Percentiles rank a stretch among this genome's conserved stretches.
phyloP scores from a whole-genome alignment of 2,797 vertebrate genomes.

The Fistularia tabacaria region DNA sequence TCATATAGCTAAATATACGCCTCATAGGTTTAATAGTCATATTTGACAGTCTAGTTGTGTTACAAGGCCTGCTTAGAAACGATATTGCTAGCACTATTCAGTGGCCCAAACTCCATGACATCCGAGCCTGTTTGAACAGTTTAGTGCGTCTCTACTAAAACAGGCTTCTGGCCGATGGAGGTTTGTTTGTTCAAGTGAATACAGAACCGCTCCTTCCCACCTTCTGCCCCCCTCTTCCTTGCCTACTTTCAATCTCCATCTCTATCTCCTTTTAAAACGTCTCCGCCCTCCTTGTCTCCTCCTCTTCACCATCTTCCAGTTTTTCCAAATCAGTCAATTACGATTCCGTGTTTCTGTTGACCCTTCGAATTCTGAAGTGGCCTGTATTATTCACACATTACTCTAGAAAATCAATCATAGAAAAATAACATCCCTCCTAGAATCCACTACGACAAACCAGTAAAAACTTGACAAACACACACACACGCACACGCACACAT shows the following conservation, averaged over 20 bases:
- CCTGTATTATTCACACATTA: constrained; percentile 56
- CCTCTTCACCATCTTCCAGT: constrained; percentile 20
- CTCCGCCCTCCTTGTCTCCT: constrained; percentile 5
- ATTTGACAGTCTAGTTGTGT: constrained; percentile 53
- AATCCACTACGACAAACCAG: constrained; percentile 67
- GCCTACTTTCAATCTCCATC: constrained; percentile 59
- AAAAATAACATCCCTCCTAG: constrained; percentile 77
- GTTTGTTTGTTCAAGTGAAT: constrained; percentile 60
- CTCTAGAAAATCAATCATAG: constrained; percentile 59
- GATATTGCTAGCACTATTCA: constrained; percentile 66
- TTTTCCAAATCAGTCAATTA: constrained; percentile 1
- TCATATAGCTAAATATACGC: constrained; percentile 74
- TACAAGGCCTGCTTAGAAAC: constrained; percentile 55
- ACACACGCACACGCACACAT: constrained; percentile 29
- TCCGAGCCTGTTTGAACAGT: constrained; percentile 20
- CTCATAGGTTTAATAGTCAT: constrained; percentile 61
- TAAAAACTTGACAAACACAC: constrained; percentile 63
- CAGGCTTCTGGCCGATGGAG: constrained; percentile 38
- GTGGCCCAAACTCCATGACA: constrained; percentile 49
- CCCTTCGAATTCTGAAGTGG: constrained; percentile 38
- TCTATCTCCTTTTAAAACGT: constrained; percentile 4
- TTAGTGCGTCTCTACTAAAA: constrained; percentile 19
- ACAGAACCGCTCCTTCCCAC: constrained; percentile 37
- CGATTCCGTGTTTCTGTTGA: constrained; percentile 15
- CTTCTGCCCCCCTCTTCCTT: constrained; percentile 21